phyloP scores from a whole-genome alignment of 2,797 vertebrate species.

The Nothura maculosa region DNA sequence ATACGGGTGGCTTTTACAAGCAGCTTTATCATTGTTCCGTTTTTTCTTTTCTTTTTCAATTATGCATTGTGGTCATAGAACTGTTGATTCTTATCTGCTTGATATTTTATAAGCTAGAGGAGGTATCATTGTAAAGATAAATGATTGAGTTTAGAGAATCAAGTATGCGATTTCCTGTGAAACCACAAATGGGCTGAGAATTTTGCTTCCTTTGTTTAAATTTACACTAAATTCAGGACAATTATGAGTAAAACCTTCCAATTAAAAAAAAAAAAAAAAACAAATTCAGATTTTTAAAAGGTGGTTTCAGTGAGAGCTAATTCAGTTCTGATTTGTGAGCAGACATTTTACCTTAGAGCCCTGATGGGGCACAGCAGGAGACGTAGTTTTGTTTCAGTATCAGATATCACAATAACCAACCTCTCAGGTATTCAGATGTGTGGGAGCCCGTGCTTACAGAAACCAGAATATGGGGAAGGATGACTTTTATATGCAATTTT shows the following conservation, averaged over 20 bases:
- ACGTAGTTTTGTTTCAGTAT: conserved; percentile 71
- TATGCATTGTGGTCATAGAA: conserved; percentile 81
- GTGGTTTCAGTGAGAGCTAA: conserved; percentile 15
- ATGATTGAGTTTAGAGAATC: conserved; percentile 63
- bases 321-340: conserved; percentile 21
- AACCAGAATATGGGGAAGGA: conserved; percentile 79
- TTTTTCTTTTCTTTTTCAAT: conserved; percentile 66
- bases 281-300: conserved; percentile 22
- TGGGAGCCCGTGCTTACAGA: conserved; percentile 74
- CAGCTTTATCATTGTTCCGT: conserved; percentile 83
- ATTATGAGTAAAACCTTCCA: conserved; percentile 1
- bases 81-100: conserved; percentile 82
- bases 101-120: conserved; percentile 78
- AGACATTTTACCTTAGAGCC: conserved; percentile 72
- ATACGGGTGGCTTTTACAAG: conserved; percentile 88
- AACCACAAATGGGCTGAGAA: conserved; percentile 25
- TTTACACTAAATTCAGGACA: background rate
- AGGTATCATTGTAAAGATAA: conserved; percentile 76
- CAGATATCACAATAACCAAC: conserved; percentile 80
- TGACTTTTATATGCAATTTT: conserved; percentile 85
- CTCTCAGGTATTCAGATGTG: conserved; percentile 86
- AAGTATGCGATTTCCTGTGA: conserved; percentile 71
- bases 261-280: conserved; percentile 18
- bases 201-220: conserved; percentile 33
- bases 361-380: conserved; percentile 46